Evolutionary conservation across 53 echinoderm and acorn worm species (phyloP), one percentile per base, ranked within the genome.

Genomic region (Temnopleurus reevesii): DNA sequence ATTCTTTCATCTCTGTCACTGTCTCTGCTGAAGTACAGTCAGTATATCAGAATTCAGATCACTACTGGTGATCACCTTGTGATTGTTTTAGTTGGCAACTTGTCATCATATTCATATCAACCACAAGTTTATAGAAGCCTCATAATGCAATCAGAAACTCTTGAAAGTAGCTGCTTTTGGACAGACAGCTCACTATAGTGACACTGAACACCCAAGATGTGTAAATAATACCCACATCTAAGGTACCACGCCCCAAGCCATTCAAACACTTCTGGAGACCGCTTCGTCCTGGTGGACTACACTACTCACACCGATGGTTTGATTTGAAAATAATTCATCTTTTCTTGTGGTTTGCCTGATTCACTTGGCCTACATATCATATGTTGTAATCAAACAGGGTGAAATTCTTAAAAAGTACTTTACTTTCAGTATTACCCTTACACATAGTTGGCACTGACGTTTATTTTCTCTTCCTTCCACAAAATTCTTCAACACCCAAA

Each of bases 271-370:
- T 47, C 30, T n/a, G 24, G 49, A 79, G 12, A 47, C 79, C 79
- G 46, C 49, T 79, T 17, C 79, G 29, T 79, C 15, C 41, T 79
- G 49, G 13, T n/a, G n/a, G n/a, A n/a, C n/a, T n/a, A n/a, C n/a
- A n/a, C n/a, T n/a, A 41, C 79, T 79, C 28, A 46, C 79, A 79
- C 46, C 41, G 71, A 71, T 71, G 71, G 71, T 71, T 71, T 71
- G 71, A 71, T 71, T 71, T 79, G 49, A 79, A 79, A 79, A 79
- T 79, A 79, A 79, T 46, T 79, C 79, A 79, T 79, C 79, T 79
- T 79, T 79, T 79, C 79, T 79, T 79, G 79, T 79, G 79, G 79
- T 79, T 49, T 18, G 79, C 28, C 13, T 17, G 3, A 8, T 29
- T 25, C 29, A 47, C 46, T 12, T 28, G 46, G 18, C 41, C 24